Evolutionary conservation across 2,113 vertebrate genomes (phyloP).

Genomic region (Odontesthes bonariensis): DNA sequence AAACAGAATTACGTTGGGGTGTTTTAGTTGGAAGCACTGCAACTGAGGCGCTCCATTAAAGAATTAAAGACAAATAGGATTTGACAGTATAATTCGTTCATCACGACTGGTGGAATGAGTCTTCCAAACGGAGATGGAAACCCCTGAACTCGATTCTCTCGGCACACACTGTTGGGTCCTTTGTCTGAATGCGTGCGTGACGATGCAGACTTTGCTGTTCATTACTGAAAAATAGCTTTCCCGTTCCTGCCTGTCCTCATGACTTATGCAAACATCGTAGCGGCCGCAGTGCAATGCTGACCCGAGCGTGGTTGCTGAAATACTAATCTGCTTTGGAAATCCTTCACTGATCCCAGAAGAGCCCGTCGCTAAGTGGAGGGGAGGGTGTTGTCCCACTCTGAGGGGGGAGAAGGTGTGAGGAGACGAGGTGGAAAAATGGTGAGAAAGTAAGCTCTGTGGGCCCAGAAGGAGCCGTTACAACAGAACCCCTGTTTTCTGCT

Average conservation of each 20-base stretch:
- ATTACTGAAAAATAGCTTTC: slow-evolving; percentile 9
- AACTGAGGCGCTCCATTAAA: not conserved
- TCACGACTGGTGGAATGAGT: not conserved
- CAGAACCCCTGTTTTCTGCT: slow-evolving; percentile 37
- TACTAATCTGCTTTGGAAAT: slow-evolving; percentile 61
- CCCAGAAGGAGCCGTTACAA: slow-evolving; percentile 7
- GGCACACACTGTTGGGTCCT: not conserved
- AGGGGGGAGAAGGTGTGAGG: slow-evolving; percentile 28
- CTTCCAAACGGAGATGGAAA: slow-evolving; percentile 5
- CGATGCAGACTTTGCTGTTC: slow-evolving; percentile 6
- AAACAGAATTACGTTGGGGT: not conserved
- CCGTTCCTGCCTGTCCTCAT: not conserved
- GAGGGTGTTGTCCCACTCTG: slow-evolving; percentile 42
- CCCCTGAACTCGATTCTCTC: slow-evolving; percentile 7
- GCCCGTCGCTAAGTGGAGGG: slow-evolving; percentile 15
- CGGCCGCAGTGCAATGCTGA: slow-evolving; percentile 26
- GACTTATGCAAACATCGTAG: not conserved
- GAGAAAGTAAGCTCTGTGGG: not conserved
- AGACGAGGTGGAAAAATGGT: slow-evolving; percentile 58
- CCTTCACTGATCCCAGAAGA: slow-evolving; percentile 60
- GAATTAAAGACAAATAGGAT: not conserved
- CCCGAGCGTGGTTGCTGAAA: slow-evolving; percentile 52
- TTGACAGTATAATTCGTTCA: not conserved
- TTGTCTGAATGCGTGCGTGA: not conserved
- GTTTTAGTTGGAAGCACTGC: not conserved